Percentiles rank a stretch among this genome's conserved stretches.
These are phyloP conservation scores for Macrotus californicus DNA, from an alignment of 2,113 vertebrate genomes.

Conservation along the genomic window DNA sequence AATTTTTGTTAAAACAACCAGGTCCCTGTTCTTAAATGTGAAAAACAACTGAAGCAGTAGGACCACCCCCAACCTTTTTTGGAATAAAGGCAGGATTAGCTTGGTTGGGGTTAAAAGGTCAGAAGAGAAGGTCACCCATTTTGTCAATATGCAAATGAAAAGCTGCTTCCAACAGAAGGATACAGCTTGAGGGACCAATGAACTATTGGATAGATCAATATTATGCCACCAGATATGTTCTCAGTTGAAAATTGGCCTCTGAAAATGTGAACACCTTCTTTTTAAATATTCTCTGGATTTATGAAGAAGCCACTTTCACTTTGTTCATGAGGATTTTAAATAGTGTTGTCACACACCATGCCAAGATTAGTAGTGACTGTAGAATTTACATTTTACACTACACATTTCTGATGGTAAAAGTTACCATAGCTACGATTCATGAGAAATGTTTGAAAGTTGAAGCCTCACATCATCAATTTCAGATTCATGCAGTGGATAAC, in stretches of 20 bases:
- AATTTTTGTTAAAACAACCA: not conserved
- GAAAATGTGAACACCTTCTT: not conserved
- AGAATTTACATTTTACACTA: not conserved
- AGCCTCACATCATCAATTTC: conserved; percentile 44
- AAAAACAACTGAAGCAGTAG: not conserved
- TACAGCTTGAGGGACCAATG: not conserved
- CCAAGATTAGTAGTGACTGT: not conserved
- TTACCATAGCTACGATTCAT: not conserved
- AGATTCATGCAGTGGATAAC: conserved; percentile 38
- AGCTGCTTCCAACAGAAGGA: not conserved
- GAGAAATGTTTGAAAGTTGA: conserved; percentile 46
- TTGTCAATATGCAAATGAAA: conserved; percentile 56
- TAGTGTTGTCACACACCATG: not conserved
- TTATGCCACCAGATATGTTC: not conserved
- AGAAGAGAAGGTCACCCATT: conserved; percentile 1
- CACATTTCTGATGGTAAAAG: not conserved
- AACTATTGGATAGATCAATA: not conserved
- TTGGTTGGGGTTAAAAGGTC: not conserved
- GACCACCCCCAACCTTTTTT: not conserved
- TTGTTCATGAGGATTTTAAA: not conserved
- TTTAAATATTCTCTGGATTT: not conserved
- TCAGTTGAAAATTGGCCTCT: not conserved
- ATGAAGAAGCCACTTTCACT: not conserved
- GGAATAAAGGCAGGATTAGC: conserved; percentile 23
- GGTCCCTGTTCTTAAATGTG: not conserved